Percentiles rank a stretch among this genome's conserved stretches.
phyloP scores from a whole-genome alignment of 37 sponge, comb jelly and placozoan species.

The Chondrosia reniformis region DNA sequence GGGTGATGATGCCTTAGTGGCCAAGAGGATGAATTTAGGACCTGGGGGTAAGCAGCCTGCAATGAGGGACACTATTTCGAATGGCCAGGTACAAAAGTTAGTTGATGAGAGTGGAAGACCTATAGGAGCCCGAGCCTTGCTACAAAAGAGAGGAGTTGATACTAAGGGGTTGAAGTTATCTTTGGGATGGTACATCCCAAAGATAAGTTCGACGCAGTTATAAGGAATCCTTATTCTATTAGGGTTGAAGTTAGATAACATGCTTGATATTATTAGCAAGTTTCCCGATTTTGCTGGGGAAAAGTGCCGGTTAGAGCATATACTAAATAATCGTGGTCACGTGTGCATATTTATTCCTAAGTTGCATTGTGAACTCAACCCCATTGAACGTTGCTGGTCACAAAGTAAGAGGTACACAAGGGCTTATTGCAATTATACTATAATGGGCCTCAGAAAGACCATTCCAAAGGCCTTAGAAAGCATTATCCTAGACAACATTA shows the following conservation, averaged over 20 bases:
- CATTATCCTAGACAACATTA: too few species aligned
- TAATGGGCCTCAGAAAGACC: not conserved
- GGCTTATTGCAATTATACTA: conserved; percentile 34
- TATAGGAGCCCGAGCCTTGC: conserved; percentile 1
- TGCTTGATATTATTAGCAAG: conserved; percentile 18
- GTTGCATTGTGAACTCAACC: conserved; percentile 49
- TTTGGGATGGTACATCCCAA: too few species aligned
- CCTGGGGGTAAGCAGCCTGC: conserved; percentile 36
- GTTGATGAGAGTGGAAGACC: conserved; percentile 19
- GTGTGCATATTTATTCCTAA: too few species aligned
- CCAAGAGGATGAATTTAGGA: conserved; percentile 14
- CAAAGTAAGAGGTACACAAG: conserved; percentile 31
- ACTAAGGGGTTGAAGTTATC: too few species aligned
- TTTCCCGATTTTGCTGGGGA: conserved; percentile 32
- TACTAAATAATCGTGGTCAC: too few species aligned
- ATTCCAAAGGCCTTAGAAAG: too few species aligned
- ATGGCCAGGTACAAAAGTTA: conserved; percentile 2
- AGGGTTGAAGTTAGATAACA: conserved; percentile 15
- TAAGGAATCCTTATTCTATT: too few species aligned
- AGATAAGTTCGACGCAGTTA: too few species aligned
- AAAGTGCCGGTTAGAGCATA: too few species aligned
- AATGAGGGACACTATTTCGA: conserved; percentile 27
- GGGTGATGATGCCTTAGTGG: conserved; percentile 40
- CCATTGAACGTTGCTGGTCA: conserved; percentile 51
- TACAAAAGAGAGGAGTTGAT: conserved; percentile 12